Conservation (phyloP, 2,797 vertebrate genomes). For the Crypturellus tataupa region DNA sequence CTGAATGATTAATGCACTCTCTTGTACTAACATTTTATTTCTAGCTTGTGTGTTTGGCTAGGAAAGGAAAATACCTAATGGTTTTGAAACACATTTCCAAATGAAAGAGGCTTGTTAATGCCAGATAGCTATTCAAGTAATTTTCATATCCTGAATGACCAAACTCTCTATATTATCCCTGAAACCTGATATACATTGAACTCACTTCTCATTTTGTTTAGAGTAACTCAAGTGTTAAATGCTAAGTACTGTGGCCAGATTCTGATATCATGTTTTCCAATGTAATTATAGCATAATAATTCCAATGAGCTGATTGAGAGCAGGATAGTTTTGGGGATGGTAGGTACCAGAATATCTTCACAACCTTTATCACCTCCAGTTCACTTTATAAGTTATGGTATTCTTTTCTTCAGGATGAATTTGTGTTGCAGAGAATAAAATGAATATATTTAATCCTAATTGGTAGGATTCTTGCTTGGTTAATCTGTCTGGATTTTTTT, state of each 20-base stretch:
- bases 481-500: neutral
- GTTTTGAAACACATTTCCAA: neutral
- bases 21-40: neutral
- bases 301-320: neutral
- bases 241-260: neutral
- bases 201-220: neutral
- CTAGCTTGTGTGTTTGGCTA: neutral
- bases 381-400: neutral
- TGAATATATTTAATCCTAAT: neutral
- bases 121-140: neutral
- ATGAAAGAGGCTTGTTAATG: neutral
- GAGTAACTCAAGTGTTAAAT: neutral
- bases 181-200: neutral
- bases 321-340: neutral
- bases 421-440: neutral
- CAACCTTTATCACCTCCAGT: neutral
- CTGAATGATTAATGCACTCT: neutral
- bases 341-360: neutral
- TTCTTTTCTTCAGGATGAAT: neutral
- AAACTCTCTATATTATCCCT: neutral
- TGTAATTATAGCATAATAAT: slow-evolving; percentile 9
- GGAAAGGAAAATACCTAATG: neutral
- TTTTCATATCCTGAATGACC: neutral
- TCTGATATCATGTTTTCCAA: neutral
- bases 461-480: neutral